Evolutionary conservation across 2,888 invertebrate species (phyloP), one percentile per base, ranked within the genome.

Genomic region (Zygaena filipendulae): DNA sequence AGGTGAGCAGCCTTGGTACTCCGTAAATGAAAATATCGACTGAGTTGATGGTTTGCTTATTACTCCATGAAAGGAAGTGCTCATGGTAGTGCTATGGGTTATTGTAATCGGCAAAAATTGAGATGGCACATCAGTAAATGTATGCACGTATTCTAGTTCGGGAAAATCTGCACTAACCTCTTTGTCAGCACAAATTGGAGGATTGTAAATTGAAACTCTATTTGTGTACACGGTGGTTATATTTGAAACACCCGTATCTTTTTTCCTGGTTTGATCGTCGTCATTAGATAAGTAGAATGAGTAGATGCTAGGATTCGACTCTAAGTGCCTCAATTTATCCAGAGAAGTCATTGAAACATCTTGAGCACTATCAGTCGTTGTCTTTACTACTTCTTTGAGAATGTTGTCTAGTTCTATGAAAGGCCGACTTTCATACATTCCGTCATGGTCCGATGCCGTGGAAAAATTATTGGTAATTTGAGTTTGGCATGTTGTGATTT

Each of bases 401-500:
- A n/a, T n/a, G 16, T 16, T 16, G 16, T 16, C 5, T 16, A 60
- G 25, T 25, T 56, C 46, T 26, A 40, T 45, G 23, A 33, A 34
- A 20, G 49, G 28, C 10, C 36, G 30, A 2, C 34, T 33, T 13
- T 25, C 25, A 11, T 29, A 10, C 4, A 25, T 19, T 18, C 21
- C 10, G 8, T 42, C 35, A 18, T 35, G 27, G 2, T 38, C 32
- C 23, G 36, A 26, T 8, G 19, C 27, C 24, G n/a, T n/a, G n/a
- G n/a, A n/a, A n/a, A n/a, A n/a, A n/a, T n/a, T n/a, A n/a, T 39
- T 44, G 3, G 51, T 42, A n/a, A 56, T 43, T 24, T 59, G 48
- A 4, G 57, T 51, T 32, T 67, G 60, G 36, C 59, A 55, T 4
- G 55, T 52, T 2, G 69, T 64, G 30, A 77, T 74, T 29, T 68